Evolutionary conservation across 2,113 vertebrate genomes (phyloP), one percentile per base, ranked within the genome.

Genomic region (Daubentonia madagascariensis): DNA sequence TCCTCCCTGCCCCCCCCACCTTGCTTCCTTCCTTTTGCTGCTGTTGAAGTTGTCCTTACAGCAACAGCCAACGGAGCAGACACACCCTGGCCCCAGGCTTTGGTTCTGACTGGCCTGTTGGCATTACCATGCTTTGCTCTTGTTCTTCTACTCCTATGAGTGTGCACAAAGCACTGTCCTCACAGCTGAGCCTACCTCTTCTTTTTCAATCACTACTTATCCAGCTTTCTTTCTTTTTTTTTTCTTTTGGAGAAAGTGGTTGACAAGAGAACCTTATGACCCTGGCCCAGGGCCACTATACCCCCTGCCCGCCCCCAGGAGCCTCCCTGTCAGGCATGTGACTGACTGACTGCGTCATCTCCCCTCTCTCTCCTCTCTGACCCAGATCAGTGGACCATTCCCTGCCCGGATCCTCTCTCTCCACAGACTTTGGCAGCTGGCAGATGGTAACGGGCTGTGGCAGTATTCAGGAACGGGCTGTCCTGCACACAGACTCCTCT

Each of bases 401-500:
- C 97, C 99, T 99, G 97, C 99, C 99, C 32, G 99, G 99, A 98
- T 99, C 99, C 98, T 99, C 99, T 97, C 98, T 99, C 98, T 99
- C 99, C 96, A 99, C 99, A 98, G 99, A 99, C 98, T 99, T 99
- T 98, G 99, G 99, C 98, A 99, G 99, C 98, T 99, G 99, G 99
- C 99, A 99, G 99, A 99, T 99, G 98, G 99, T 99, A 96, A 99
- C 99, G 50, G 99, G 99, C 98, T 99, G 99, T 98, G 99, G 99
- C 98, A 99, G 99, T 98, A 99, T 99, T 99, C 99, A 99, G 94
- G 99, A 99, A 98, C 99, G 99, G 97, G 98, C 99, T 98, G 98
- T 98, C 98, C 99, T 99, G 98, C 99, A 98, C 95, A 96, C 99
- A 80, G 99, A 99, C 98, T 98, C 99, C 96, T 99, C 99, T 89